These are phyloP conservation scores for Distichodus sexfasciatus DNA, from an alignment of 2,797 vertebrate species.

Conservation along the genomic window DNA sequence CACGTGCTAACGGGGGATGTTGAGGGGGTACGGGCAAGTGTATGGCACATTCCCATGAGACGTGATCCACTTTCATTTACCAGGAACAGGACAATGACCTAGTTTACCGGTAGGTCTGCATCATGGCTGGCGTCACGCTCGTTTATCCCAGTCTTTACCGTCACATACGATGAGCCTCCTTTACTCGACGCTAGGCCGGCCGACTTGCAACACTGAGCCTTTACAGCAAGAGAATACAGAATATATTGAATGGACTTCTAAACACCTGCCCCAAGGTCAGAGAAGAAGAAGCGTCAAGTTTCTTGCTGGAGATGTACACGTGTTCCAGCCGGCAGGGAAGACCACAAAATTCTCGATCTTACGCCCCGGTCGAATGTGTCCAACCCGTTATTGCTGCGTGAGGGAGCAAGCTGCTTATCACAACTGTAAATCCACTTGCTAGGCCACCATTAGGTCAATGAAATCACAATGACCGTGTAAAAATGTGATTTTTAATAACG, in stretches of 20 bases:
- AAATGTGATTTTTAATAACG: too few species aligned
- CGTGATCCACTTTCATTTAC: slow-evolving; percentile 63
- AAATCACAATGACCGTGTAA: too few species aligned
- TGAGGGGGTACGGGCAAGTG: slow-evolving; percentile 5
- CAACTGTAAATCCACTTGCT: too few species aligned
- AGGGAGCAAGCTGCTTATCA: too few species aligned
- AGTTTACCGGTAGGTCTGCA: slow-evolving; percentile 56
- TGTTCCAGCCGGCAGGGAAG: neutral
- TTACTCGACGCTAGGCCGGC: neutral
- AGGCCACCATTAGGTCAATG: too few species aligned
- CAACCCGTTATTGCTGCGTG: too few species aligned
- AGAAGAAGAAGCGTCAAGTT: neutral
- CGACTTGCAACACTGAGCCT: neutral
- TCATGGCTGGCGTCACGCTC: slow-evolving; percentile 22
- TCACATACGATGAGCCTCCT: neutral
- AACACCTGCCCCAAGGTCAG: neutral
- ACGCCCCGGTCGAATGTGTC: too few species aligned
- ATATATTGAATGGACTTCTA: neutral
- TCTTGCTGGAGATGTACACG: neutral
- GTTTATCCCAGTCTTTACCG: neutral
- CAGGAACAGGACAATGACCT: slow-evolving; percentile 54
- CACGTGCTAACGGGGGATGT: neutral
- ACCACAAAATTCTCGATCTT: neutral
- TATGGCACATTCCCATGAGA: slow-evolving; percentile 54
- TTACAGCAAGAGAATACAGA: neutral